Conservation (phyloP, 2,113 vertebrate genomes). For the Microtus pennsylvanicus region DNA sequence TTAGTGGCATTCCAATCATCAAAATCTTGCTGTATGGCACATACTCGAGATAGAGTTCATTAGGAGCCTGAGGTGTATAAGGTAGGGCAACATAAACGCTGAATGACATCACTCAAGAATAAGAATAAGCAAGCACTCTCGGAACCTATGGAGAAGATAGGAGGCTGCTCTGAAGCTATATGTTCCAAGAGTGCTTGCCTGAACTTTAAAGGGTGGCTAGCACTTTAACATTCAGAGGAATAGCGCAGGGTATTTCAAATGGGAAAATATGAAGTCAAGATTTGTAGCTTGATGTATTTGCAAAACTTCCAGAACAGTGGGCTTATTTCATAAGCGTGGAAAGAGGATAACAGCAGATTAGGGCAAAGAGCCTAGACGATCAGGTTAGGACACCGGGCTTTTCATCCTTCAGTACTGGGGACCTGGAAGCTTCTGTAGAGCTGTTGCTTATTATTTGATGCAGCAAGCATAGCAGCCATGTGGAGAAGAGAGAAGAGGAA, state of each 20-base stretch:
- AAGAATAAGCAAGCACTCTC: not conserved
- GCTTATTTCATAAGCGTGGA: not conserved
- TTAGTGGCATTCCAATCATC: conserved; percentile 1
- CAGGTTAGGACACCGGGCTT: not conserved
- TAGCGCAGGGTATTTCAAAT: not conserved
- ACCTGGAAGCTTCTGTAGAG: not conserved
- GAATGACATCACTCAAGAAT: not conserved
- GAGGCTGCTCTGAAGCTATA: not conserved
- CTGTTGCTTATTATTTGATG: not conserved
- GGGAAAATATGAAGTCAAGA: not conserved
- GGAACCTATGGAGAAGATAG: not conserved
- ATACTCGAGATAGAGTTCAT: not conserved
- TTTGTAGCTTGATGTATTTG: not conserved
- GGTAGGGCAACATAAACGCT: not conserved
- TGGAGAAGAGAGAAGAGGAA: not conserved
- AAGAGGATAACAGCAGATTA: not conserved
- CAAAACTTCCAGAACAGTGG: not conserved
- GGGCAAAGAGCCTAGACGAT: not conserved
- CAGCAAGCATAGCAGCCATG: not conserved
- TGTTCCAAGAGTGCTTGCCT: not conserved
- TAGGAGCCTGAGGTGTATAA: not conserved
- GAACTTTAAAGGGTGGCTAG: not conserved
- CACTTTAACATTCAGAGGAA: not conserved
- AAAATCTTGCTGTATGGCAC: not conserved
- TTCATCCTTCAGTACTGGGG: not conserved